Evolutionary conservation across 2,113 vertebrate species (phyloP), one percentile per base, ranked within the genome.

Genomic region (Harpagus bidentatus): DNA sequence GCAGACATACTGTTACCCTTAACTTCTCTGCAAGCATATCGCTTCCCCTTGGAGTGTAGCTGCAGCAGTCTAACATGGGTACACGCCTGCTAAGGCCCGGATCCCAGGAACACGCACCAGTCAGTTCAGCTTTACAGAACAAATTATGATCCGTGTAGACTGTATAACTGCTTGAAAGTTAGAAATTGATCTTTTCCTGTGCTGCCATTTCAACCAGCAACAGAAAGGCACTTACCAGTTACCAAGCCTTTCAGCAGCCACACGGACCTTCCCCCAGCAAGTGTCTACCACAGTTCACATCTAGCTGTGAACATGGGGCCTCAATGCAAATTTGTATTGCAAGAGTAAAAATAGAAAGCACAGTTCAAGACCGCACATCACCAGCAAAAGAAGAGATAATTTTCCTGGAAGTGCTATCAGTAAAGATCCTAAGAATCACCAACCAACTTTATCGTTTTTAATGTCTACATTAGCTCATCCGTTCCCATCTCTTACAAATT

Each of bases 41-140:
- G 6, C 1, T 5, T 31, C 22, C 52, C 71, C 32, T 7, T 1
- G 47, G 26, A 11, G 36, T 5, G 4, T 3, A 34, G 34, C 62
- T 48, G 50, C 29, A 28, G 53, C 1, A 1, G 13, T 31, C 40
- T 29, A 21, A 16, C 2, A 20, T 2, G 36, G 58, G 50, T 13
- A 25, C 45, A 7, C 13, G 16, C 32, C 55, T 20, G 19, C 45
- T 16, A 10, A 82, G 47, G 10, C 62, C 32, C 4, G 1, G 17
- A 14, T 6, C n/a, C 55, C 55, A 21, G 36, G 3, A 17, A 2
- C 21, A 4, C 0, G 0, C 11, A 3, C 1, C 1, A 19, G 17
- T 25, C 59, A 6, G 13, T 2, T 31, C 62, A 28, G 26, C 48
- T 19, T 4, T 21, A 4, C 45, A 28, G 36, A 34, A 5, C 26